Evolutionary conservation across 1,140 invertebrate species (phyloP), one percentile per base, ranked within the genome.

Genomic region (Lordiphosa mommai): DNA sequence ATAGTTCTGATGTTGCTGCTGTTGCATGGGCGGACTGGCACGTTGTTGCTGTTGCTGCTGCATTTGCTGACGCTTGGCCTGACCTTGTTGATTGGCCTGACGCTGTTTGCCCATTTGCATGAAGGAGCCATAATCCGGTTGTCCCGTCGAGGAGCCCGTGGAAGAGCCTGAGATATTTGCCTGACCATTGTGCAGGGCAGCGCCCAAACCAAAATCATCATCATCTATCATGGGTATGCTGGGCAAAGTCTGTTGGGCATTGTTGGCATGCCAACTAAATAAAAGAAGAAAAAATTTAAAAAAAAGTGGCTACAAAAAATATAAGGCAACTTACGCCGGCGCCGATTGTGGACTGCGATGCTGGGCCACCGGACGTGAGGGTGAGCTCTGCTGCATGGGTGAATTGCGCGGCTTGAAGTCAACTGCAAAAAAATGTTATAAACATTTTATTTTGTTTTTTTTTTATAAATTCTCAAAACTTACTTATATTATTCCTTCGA

Each of bases 181-280:
- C 23, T 84, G 61, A 7, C 46, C 63, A 55, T 66, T 84, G n/a
- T 84, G 79, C 36, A 82, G n/a, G 12, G 72, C 77, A 4, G 80
- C 74, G 4, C 63, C 61, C 23, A 88, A 13, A 5, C 82, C 77
- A 66, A 88, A 86, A 17, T 91, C 90, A 68, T 94, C 93, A 71
- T 95, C 94, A 17, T 93, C 89, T 60, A 95, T 94, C 91, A 95
- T 93, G 4, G 94, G 94, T 44, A 95, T 91, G 73, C 94, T 95
- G 48, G 93, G 94, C 38, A 93, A 89, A 2, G 93, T 92, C 88
- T 92, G 91, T 89, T 92, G 89, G 44, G 90, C 87, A 85, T 92
- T 89, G 64, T 91, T 89, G 53, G 86, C 89, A 71, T 92, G 89
- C 91, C 90, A 93, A 66, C 92, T 93, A 43, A 56, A 32, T 13